Base-by-base conservation (phyloP, 2,888 invertebrate genomes). In the Drosophila tripunctata region DNA sequence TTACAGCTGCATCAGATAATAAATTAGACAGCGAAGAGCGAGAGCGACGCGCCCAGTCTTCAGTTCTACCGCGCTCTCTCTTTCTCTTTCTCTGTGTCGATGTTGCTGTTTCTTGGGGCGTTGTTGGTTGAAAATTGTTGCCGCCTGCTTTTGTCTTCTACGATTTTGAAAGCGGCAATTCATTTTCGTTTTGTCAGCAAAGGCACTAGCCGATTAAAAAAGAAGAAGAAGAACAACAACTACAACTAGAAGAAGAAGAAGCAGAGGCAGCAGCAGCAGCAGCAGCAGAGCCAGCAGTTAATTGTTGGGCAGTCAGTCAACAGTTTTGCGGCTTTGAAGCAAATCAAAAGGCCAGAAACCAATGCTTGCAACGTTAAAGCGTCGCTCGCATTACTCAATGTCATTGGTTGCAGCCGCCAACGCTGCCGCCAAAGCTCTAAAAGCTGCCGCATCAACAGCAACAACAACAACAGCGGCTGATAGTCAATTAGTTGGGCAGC, bases 331-430 rank as follows among this genome's bases (percentile, higher is more conserved):
- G 60, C 67, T 56, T 62, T 54, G 67, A 75, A 75, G 69, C 82
- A 87, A 87, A 78, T 84, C 87, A 84, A 81, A 77, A 81, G 82
- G 60, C 54, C 12, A 38, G 48, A 43, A 7, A 19, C 69, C 65
- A 64, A 40, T 62, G 63, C 61, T 68, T 57, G 54, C 65, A 57
- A 56, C 45, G 36, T 31, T 65, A 64, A 75, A 75, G 75, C 71
- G 65, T 70, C 66, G 76, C 69, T 67, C 78, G 69, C 88, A 83
- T 83, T 83, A 87, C 87, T 83, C 88, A 87, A 86, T 83, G 82
- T 83, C 82, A 83, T 61, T 70, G 78, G 52, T 56, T 43, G 78
- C 75, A 38, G 78, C 78, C 74, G 75, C 75, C 76, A 75, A 76
- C 75, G 78, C 78, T 68, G 78, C 63, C 75, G 78, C 75, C 70